Base-by-base conservation (phyloP, 2,888 invertebrate genomes). In the Eustalomyia histrio region DNA sequence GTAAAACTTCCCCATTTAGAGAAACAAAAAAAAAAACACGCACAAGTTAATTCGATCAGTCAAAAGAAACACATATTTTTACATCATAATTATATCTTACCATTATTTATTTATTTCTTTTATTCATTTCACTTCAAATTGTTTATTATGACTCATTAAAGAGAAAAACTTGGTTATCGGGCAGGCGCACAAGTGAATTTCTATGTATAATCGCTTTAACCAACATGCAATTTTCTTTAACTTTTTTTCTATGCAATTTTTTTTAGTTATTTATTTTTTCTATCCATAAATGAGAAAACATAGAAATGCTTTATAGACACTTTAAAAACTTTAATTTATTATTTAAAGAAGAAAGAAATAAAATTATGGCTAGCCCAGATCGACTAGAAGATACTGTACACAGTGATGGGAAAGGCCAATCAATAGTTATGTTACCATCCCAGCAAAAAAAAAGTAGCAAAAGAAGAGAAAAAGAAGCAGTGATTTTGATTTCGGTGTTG, bases 81-180 rank as follows among this genome's bases (percentile, higher is more conserved):
- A 53, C 55, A 76, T 68, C 35, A 57, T 57, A 55, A 68, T 55
- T 63, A n/a, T 55, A 24, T 0, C 24, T 47, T 14, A 47, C 16
- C 43, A 47, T 50, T 16, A 50, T 29, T 50, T 16, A 50, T 29
- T 8, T 14, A 21, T 63, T 14, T 9, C 47, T 10, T 43, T 47
- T 16, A 50, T 29, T 8, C 6, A 21, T 63, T 14, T 9, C 47
- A 9, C 29, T 47, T 58, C 6, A 65, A 43, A 64, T 53, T 53
- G 55, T 60, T 69, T 64, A 74, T 80, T 76, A 72, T 80, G 80
- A 76, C 58, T 80, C 72, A 76, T 76, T 76, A 76, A 14, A 39
- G 29, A 35, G 16, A 65, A 35, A 58, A 75, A 80, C 71, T 50
- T 53, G 80, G 33, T 76, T 67, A 80, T 50, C 21, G 29, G 52